Evolutionary conservation across 1,140 invertebrate genomes (phyloP).

Genomic region (Oedothorax gibbosus): DNA sequence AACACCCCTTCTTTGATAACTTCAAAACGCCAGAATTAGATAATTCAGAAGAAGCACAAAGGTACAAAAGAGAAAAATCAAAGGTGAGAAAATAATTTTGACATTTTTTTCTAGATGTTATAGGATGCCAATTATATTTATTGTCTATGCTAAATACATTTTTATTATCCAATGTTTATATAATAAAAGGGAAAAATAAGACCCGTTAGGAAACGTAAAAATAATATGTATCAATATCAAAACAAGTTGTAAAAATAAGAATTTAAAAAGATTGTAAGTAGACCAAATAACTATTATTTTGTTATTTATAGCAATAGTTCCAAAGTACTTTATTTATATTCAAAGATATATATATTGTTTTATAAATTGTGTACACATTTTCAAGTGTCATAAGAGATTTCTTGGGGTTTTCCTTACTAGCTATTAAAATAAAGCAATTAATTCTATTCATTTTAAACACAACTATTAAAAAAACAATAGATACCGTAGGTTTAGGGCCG

Average conservation of each 20-base stretch:
- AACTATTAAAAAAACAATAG: too few relatives aligned
- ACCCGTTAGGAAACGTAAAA: background rate
- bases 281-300: too few relatives aligned
- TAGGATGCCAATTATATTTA: background rate
- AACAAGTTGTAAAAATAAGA: background rate
- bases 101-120: background rate
- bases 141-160: background rate
- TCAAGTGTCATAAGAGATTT: too few relatives aligned
- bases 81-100: conserved; percentile 23
- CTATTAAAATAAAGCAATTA: too few relatives aligned
- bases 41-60: conserved; percentile 45
- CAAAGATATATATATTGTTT: too few relatives aligned
- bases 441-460: too few relatives aligned
- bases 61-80: conserved; percentile 60
- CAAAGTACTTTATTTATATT: too few relatives aligned
- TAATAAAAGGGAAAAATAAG: background rate
- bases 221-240: background rate
- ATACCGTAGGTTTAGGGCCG: too few relatives aligned
- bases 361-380: too few relatives aligned
- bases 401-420: too few relatives aligned
- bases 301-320: too few relatives aligned
- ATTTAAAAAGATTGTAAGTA: background rate
- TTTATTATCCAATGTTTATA: background rate
- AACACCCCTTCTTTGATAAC: conserved; percentile 84
- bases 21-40: conserved; percentile 62